phyloP scores from a whole-genome alignment of 2,797 vertebrate genomes.

The Fistularia commersonii region DNA sequence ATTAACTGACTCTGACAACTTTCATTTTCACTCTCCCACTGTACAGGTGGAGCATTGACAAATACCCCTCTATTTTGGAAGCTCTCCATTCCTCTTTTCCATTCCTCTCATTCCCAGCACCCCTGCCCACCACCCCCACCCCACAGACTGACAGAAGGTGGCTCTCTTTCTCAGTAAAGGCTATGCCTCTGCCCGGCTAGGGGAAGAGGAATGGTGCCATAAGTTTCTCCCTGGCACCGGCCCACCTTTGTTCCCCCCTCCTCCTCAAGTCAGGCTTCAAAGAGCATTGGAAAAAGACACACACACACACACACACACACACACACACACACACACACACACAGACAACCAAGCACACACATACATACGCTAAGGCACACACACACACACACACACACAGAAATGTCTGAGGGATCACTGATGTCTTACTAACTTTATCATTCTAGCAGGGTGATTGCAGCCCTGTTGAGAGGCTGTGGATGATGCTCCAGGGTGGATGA shows the following conservation, averaged over 20 bases:
- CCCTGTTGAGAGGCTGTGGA: slow-evolving; percentile 61
- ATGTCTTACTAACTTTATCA: slow-evolving; percentile 82
- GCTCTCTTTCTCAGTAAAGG: slow-evolving; percentile 75
- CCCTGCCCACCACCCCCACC: slow-evolving; percentile 7
- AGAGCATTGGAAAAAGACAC: slow-evolving; percentile 74
- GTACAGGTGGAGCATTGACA: slow-evolving; percentile 20
- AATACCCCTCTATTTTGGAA: slow-evolving; percentile 15
- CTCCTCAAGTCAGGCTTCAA: slow-evolving; percentile 79
- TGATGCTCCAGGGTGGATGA: slow-evolving; percentile 55
- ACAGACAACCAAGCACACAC: slow-evolving; percentile 15
- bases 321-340: slow-evolving; percentile 17
- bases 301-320: slow-evolving; percentile 33
- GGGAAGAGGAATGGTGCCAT: slow-evolving; percentile 79
- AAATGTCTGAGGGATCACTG: slow-evolving; percentile 69
- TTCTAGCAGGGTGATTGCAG: slow-evolving; percentile 79
- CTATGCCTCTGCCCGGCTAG: slow-evolving; percentile 75
- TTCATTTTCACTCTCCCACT: background rate
- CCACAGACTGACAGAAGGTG: slow-evolving; percentile 62
- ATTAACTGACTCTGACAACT: background rate
- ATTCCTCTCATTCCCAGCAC: slow-evolving; percentile 17
- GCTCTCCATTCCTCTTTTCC: slow-evolving; percentile 6
- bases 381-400: slow-evolving; percentile 20
- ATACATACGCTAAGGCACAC: slow-evolving; percentile 21
- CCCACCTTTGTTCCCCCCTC: slow-evolving; percentile 80
- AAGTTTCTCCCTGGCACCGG: slow-evolving; percentile 79